These are phyloP conservation scores for Mesitornis unicolor DNA, from an alignment of 2,113 vertebrate genomes.

Conservation along the genomic window DNA sequence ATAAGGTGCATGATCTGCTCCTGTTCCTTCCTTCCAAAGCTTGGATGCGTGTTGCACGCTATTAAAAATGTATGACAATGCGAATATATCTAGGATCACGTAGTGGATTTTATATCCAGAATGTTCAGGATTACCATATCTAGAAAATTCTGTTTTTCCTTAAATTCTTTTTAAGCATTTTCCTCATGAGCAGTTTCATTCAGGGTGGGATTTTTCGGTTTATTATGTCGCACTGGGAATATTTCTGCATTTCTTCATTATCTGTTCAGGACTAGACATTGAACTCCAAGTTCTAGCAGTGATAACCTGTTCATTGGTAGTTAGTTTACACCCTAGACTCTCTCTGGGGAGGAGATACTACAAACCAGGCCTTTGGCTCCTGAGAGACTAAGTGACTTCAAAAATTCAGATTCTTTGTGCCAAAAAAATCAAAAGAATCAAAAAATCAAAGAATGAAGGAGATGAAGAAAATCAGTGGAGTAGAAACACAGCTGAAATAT, in stretches of 20 bases:
- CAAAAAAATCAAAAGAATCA: too few species aligned
- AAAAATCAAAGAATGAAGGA: neutral
- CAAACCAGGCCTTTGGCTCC: neutral
- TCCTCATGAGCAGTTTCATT: neutral
- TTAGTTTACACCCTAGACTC: neutral
- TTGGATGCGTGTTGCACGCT: neutral
- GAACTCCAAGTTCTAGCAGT: neutral
- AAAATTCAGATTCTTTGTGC: neutral
- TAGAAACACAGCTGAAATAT: neutral
- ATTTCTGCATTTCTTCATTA: neutral
- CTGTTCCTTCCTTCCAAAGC: neutral
- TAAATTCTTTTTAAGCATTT: neutral
- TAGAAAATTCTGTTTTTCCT: neutral
- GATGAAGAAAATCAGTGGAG: neutral
- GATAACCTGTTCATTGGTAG: neutral
- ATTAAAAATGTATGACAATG: neutral
- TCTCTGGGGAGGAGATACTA: neutral
- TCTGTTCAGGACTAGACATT: neutral
- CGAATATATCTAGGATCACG: neutral
- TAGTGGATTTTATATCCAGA: neutral
- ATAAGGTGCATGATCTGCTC: neutral
- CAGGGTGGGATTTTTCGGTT: neutral
- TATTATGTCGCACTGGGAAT: neutral
- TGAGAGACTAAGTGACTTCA: neutral
- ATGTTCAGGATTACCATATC: neutral